Base-by-base conservation (phyloP, 2,888 invertebrate genomes). In the Nymphalis urticae region DNA sequence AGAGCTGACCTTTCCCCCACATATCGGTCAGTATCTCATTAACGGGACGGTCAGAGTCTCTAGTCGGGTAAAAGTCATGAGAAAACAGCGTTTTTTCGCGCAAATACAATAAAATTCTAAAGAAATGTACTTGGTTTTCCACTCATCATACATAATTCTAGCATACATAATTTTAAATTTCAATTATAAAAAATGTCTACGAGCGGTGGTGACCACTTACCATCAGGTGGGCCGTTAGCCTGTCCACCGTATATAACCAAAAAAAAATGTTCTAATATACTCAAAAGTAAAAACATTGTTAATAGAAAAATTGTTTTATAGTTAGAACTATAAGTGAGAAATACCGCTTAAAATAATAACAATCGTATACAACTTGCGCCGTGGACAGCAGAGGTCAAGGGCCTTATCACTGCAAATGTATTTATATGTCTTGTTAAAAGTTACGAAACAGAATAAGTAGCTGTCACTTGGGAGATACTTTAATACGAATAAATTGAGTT, bases 11-110 rank as follows among this genome's bases (percentile, higher is more conserved):
- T 83, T 81, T 88, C 81, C 80, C 84, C 88, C 80, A 81, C 85
- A 85, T 89, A 87, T 88, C 89, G 89, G 88, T 85, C 86, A 87
- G 82, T 88, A 88, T 88, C 89, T 89, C 86, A 87, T 89, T 89
- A 90, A 88, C 89, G 88, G 88, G 83, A 85, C 82, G 84, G 77
- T 78, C 78, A 77, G 76, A 74, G 72, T 50, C 51, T 67, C 36
- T 47, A 13, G 66, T 70, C 36, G 72, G 69, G 73, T 62, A n/a
- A 54, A 71, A 64, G 68, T 58, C 59, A 65, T 50, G 62, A 21
- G 59, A 68, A 53, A 17, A 0, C 21, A 53, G 61, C 32, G 59
- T n/a, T 42, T 53, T 51, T 19, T 17, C 16, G 3, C 10, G 0
- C 13, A 42, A 13, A 9, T 36, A 8, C 1, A 36, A 36, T 32